Conservation (phyloP, 2,113 vertebrate genomes). For the Lophochroa leadbeateri region DNA sequence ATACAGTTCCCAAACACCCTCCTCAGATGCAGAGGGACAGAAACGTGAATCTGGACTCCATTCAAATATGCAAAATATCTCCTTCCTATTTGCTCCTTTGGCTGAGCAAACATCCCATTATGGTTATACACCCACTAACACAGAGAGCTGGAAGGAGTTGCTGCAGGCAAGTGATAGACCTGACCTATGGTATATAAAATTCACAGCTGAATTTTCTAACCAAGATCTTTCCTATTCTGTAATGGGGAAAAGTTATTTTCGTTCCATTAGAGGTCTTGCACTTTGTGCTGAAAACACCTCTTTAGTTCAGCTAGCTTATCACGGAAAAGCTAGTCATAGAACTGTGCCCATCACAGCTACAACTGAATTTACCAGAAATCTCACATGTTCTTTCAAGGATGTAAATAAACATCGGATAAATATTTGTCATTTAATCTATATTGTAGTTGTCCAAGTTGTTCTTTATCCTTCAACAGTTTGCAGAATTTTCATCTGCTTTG, state of each 20-base stretch:
- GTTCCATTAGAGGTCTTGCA: not conserved
- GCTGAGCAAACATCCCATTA: not conserved
- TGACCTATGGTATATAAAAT: not conserved
- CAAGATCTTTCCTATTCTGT: not conserved
- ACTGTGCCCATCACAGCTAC: not conserved
- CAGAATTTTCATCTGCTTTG: not conserved
- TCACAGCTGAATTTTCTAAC: not conserved
- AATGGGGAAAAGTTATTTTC: not conserved
- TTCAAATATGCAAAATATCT: not conserved
- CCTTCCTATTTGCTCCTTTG: not conserved
- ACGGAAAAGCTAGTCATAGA: not conserved
- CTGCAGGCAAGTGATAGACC: not conserved
- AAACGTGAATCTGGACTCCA: not conserved
- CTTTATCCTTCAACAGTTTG: not conserved
- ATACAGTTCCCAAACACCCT: not conserved
- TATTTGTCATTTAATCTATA: not conserved
- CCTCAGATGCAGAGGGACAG: not conserved
- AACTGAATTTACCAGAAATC: not conserved
- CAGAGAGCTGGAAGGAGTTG: not conserved
- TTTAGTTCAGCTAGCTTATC: not conserved
- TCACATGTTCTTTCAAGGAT: not conserved
- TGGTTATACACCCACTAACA: not conserved
- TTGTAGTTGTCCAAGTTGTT: not conserved
- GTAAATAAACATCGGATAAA: not conserved
- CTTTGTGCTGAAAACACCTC: not conserved